Percentiles rank a stretch among this genome's conserved stretches.
These are phyloP conservation scores for Euwallacea similis DNA, from an alignment of 1,140 invertebrate species.

Conservation along the genomic window DNA sequence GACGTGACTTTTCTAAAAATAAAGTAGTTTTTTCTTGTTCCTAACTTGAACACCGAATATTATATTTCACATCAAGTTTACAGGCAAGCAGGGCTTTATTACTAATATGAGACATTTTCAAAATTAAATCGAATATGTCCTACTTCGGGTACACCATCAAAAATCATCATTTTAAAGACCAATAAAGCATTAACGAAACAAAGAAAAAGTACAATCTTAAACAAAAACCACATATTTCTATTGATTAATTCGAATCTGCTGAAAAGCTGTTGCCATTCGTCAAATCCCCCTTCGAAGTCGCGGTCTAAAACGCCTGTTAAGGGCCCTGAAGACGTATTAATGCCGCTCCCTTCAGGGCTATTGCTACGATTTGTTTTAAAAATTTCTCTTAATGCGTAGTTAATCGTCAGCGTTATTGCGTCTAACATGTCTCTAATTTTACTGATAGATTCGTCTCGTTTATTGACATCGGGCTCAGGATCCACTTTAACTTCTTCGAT, in stretches of 20 bases:
- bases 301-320: neutral
- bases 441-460: neutral
- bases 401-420: slow-evolving; percentile 20
- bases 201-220: slow-evolving; percentile 16
- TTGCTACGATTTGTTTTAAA: slow-evolving; percentile 13
- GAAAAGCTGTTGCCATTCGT: slow-evolving; percentile 11
- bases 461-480: neutral
- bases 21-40: slow-evolving; percentile 22
- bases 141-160: slow-evolving; percentile 10
- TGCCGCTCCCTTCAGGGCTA: neutral
- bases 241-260: neutral
- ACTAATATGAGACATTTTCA: neutral
- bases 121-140: neutral
- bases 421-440: slow-evolving; percentile 23
- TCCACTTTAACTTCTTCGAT: neutral
- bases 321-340: neutral
- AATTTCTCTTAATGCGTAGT: slow-evolving; percentile 15
- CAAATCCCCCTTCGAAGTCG: neutral
- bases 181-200: slow-evolving; percentile 14
- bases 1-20: slow-evolving; percentile 38
- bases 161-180: slow-evolving; percentile 5
- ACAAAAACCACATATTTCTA: slow-evolving; percentile 21
- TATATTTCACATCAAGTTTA: neutral
- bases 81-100: neutral
- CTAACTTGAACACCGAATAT: neutral